Evolutionary conservation across 2,888 invertebrate genomes (phyloP).

Genomic region (Drosophila siamana): DNA sequence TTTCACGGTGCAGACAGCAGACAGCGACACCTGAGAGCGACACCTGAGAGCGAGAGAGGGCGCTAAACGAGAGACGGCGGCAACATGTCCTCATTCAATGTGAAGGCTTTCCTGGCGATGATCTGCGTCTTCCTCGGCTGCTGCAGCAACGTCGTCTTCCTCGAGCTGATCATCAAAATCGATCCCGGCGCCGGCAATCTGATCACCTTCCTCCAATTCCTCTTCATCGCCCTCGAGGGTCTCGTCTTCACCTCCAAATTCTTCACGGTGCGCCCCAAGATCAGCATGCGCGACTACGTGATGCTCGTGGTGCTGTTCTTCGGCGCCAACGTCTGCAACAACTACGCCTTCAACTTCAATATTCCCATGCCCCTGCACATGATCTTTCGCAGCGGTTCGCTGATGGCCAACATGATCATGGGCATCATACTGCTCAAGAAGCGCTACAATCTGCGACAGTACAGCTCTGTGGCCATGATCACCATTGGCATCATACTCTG

Average conservation of each 20-base stretch:
- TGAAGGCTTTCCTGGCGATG: constrained; percentile 89
- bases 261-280: constrained; percentile 91
- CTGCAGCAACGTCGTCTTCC: constrained; percentile 94
- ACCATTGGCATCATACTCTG: constrained; percentile 95
- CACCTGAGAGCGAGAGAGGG: neutral
- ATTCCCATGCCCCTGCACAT: constrained; percentile 99
- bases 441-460: constrained; percentile 92
- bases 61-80: neutral
- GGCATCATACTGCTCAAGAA: constrained; percentile 96
- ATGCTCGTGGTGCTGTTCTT: constrained; percentile 95
- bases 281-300: constrained; percentile 92
- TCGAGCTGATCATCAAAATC: constrained; percentile 94
- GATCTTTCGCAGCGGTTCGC: constrained; percentile 98
- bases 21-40: neutral
- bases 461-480: constrained; percentile 96
- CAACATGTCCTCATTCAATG: constrained; percentile 66
- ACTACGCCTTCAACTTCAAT: constrained; percentile 98
- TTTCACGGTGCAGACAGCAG: constrained; percentile 6
- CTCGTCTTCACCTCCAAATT: constrained; percentile 94
- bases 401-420: constrained; percentile 98
- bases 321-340: constrained; percentile 95
- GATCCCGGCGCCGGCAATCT: constrained; percentile 97
- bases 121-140: constrained; percentile 93
- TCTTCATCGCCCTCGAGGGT: constrained; percentile 95
- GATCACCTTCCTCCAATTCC: constrained; percentile 97